phyloP scores from a whole-genome alignment of 1,140 invertebrate genomes.

The Scaptomyza hsui region DNA sequence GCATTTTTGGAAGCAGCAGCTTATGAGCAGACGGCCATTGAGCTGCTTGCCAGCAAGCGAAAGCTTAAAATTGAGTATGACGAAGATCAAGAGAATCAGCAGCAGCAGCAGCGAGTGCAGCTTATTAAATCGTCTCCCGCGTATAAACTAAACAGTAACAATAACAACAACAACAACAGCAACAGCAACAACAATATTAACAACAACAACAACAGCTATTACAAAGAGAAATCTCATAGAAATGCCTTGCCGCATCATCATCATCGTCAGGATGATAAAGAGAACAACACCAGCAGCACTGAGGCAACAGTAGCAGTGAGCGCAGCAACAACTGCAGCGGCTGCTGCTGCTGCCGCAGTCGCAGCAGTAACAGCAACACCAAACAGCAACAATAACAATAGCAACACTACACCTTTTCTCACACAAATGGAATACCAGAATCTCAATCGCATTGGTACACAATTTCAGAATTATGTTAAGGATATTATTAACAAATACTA shows the following conservation, averaged over 20 bases:
- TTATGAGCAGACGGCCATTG: conserved; percentile 74
- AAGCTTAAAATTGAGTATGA: conserved; percentile 73
- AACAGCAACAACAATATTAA: conserved; percentile 59
- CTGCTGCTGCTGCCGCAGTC: conserved; percentile 24
- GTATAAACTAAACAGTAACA: conserved; percentile 73
- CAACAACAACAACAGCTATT: conserved; percentile 57
- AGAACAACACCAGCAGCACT: conserved; percentile 60
- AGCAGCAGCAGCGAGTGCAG: conserved; percentile 79
- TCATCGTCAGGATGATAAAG: conserved; percentile 70
- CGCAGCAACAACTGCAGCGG: conserved; percentile 29
- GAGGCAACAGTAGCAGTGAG: conserved; percentile 26
- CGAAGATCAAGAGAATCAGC: conserved; percentile 72
- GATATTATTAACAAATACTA: conserved; percentile 83
- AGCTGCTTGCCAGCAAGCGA: conserved; percentile 72
- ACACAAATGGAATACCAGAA: conserved; percentile 83
- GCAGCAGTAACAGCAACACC: conserved; percentile 22
- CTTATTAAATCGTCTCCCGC: conserved; percentile 84
- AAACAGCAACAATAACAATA: conserved; percentile 26
- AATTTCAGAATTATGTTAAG: conserved; percentile 83
- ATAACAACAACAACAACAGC: conserved; percentile 56
- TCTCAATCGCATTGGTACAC: conserved; percentile 79
- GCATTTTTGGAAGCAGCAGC: conserved; percentile 76
- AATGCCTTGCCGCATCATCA: conserved; percentile 54
- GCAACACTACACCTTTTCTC: conserved; percentile 63
- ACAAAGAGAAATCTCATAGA: conserved; percentile 74